Evolutionary conservation across 2,113 vertebrate genomes (phyloP), one percentile per base, ranked within the genome.

Genomic region (Oriolus oriolus): DNA sequence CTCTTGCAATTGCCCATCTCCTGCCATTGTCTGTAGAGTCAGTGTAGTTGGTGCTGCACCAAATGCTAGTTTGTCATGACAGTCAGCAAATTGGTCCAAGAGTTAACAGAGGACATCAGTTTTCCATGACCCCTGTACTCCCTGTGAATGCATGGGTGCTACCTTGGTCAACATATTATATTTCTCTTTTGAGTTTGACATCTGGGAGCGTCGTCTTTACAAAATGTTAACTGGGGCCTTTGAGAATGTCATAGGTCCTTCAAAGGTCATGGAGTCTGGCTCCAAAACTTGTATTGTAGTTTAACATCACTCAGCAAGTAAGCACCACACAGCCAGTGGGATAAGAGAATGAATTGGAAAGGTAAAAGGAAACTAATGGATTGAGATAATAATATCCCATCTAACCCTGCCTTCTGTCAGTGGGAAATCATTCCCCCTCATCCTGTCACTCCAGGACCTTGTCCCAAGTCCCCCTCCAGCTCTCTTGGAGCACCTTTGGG

Each of bases 1-100:
- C 24, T 49, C 28, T 85, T 75, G 10, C 6, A 35, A 12, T n/a
- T 66, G 16, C 16, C 33, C 1, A 0, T 57, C 16, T 44, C 23
- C 12, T 71, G 50, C 44, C 22, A 28, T 0, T 56, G 50, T 19
- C 33, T 78, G 37, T 6, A 50, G 28, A 84, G 24, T 44, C 27
- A 65, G 9, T 2, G 16, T 24, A 70, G 24, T 3, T 66, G 53
- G 52, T 2, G 0, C 18, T 5, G 1, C 22, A 53, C 28, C 33
- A 54, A 31, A 31, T 47, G 27, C 6, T 70, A 33, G 37, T 68
- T 90, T 79, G 23, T 66, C 33, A 28, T 10, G 24, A 31, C 11
- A 17, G 27, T 75, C 39, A 86, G 44, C 10, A 76, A 76, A 50
- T 26, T 60, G 3, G 7, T 41, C 61, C 49, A 64, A 73, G 87